Conservation (phyloP, 30 jellyfish, hydroid and myxozoan genomes). For the Morbakka virulenta region DNA sequence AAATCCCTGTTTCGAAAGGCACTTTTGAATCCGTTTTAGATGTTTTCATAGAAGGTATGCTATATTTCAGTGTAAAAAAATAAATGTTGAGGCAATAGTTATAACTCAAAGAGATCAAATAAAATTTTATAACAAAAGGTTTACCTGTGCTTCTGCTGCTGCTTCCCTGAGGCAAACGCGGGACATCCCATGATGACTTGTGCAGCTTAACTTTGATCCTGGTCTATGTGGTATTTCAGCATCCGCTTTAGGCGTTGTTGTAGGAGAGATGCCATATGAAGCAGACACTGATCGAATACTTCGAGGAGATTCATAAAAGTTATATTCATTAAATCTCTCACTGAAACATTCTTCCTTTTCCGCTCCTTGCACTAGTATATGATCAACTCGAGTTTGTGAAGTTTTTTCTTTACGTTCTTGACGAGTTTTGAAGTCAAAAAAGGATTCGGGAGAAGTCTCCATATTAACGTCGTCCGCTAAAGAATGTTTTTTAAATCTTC, state of each 20-base stretch:
- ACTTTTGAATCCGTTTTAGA: too few relatives aligned
- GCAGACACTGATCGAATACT: not conserved
- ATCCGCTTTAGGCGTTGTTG: not conserved
- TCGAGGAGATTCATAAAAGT: not conserved
- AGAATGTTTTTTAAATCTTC: too few relatives aligned
- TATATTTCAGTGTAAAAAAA: too few relatives aligned
- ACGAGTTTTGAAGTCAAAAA: too few relatives aligned
- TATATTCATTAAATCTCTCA: not conserved
- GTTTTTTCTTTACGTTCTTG: not conserved
- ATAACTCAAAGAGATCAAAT: not conserved
- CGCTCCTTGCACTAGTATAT: not conserved
- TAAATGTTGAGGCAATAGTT: not conserved
- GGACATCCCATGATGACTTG: conserved; percentile 72
- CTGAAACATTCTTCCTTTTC: too few relatives aligned
- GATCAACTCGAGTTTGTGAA: not conserved
- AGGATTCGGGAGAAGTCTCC: not conserved
- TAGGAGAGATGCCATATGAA: not conserved
- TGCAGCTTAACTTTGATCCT: conserved; percentile 55
- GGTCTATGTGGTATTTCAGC: not conserved
- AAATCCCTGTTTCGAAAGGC: too few relatives aligned
- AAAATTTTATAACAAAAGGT: not conserved
- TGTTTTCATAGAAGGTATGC: too few relatives aligned
- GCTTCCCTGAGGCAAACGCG: conserved; percentile 64
- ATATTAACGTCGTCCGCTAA: not conserved
- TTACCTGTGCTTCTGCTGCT: conserved; percentile 62